These are phyloP conservation scores for Charadrius vociferus DNA, from an alignment of 2,113 vertebrate genomes.

Conservation along the genomic window DNA sequence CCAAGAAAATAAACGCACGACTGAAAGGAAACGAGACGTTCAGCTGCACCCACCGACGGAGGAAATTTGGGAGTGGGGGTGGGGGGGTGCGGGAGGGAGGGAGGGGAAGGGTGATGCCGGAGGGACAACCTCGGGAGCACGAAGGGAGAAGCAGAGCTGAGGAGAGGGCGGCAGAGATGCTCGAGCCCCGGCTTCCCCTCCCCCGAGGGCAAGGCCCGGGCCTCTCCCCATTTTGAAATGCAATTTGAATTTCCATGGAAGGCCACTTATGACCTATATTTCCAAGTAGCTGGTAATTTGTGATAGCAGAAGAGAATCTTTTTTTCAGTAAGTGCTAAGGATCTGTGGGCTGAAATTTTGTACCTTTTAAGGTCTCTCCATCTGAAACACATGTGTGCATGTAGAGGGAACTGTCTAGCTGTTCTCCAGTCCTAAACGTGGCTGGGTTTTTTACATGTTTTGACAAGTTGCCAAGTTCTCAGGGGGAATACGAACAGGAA, in stretches of 20 bases:
- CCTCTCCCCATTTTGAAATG: background rate
- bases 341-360: background rate
- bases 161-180: background rate
- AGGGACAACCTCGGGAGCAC: background rate
- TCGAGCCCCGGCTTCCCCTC: background rate
- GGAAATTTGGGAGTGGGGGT: background rate
- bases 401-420: background rate
- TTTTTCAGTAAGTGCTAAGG: background rate
- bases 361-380: background rate
- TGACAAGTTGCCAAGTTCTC: background rate
- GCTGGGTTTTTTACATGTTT: background rate
- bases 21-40: background rate
- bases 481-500: background rate
- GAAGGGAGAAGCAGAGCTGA: background rate
- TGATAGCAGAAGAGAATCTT: background rate
- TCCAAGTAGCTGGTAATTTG: background rate
- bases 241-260: background rate
- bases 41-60: background rate
- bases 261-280: background rate
- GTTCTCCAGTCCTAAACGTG: background rate
- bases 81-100: background rate
- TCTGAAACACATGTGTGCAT: background rate
- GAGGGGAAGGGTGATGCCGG: background rate
- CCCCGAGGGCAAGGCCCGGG: background rate
- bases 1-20: background rate